Evolutionary conservation across 1,140 invertebrate genomes (phyloP).

Genomic region (Aphaenogaster ashmeadi): DNA sequence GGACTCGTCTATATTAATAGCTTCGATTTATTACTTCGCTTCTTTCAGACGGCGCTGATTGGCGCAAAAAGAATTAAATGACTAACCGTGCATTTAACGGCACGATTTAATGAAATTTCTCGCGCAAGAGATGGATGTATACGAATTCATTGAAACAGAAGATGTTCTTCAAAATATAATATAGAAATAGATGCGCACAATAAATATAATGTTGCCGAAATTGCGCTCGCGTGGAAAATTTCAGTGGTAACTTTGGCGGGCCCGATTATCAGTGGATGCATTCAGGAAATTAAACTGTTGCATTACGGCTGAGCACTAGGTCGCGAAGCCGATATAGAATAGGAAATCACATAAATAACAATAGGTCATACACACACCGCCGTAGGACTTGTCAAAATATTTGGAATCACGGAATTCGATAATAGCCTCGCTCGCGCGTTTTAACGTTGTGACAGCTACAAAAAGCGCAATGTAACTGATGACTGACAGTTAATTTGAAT

Average conservation of each 20-base stretch:
- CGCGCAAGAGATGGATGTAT: neutral
- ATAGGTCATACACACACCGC: neutral
- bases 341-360: slow-evolving; percentile 23
- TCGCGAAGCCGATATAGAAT: neutral
- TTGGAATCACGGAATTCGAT: slow-evolving; percentile 8
- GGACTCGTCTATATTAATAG: slow-evolving; percentile 1
- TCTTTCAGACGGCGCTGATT: neutral
- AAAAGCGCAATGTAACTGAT: slow-evolving; percentile 22
- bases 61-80: neutral
- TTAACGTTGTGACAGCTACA: neutral
- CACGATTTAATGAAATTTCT: neutral
- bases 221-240: slow-evolving; percentile 15
- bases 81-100: neutral
- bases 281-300: slow-evolving; percentile 50
- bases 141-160: neutral
- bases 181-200: neutral
- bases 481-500: slow-evolving; percentile 48
- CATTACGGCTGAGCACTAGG: neutral
- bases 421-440: neutral
- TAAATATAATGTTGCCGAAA: slow-evolving; percentile 6
- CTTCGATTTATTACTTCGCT: slow-evolving; percentile 1
- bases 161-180: neutral
- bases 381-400: slow-evolving; percentile 24
- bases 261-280: neutral
- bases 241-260: neutral